These are phyloP conservation scores for Tringa solitaria DNA, from an alignment of 2,113 vertebrate genomes.

Conservation along the genomic window DNA sequence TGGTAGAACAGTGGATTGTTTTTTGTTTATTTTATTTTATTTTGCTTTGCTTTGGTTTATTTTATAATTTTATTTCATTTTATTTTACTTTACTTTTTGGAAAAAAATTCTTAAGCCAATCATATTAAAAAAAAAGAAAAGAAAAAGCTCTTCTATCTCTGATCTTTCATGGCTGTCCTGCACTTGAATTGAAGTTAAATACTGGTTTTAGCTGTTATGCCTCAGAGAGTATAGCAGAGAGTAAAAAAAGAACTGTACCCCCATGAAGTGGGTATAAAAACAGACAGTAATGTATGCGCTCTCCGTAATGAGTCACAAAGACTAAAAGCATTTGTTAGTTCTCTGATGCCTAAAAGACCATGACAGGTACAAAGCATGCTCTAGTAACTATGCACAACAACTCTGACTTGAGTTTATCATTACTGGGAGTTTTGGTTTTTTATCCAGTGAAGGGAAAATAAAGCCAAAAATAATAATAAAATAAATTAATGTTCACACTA, in stretches of 20 bases:
- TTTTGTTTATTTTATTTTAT: neutral
- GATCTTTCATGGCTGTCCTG: neutral
- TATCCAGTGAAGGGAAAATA: neutral
- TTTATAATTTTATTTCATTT: neutral
- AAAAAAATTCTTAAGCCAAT: neutral
- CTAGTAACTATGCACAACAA: neutral
- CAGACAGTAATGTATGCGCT: neutral
- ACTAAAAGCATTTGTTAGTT: constrained; percentile 1
- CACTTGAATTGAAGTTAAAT: neutral
- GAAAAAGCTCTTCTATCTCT: neutral
- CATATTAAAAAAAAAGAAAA: neutral
- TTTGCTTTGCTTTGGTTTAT: neutral
- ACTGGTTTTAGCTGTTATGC: neutral
- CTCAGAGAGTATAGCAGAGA: neutral
- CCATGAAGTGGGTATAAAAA: neutral
- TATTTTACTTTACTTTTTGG: neutral
- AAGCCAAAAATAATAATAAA: neutral
- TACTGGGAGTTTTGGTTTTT: neutral
- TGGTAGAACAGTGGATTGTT: neutral
- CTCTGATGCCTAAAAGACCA: neutral
- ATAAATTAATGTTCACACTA: neutral
- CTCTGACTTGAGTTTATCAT: neutral
- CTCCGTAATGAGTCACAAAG: neutral
- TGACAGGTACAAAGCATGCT: neutral
- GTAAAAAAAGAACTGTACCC: neutral